Conservation (phyloP, 2,888 invertebrate genomes). For the Drosophila peninsularis region DNA sequence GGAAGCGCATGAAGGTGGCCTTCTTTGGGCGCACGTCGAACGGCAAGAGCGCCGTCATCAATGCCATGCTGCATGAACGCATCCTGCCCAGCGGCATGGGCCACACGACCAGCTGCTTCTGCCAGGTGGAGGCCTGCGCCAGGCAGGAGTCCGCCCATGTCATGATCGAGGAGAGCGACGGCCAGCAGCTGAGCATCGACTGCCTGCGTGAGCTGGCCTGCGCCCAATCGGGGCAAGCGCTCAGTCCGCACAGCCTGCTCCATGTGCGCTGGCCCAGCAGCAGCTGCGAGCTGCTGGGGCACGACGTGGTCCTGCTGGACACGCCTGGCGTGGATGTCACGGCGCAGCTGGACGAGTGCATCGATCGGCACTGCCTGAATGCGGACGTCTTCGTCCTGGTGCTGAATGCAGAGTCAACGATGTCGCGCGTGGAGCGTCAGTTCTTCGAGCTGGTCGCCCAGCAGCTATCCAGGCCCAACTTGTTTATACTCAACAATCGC, state of each 20-base stretch:
- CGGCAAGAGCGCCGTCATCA: conserved; percentile 99
- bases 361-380: conserved; percentile 99
- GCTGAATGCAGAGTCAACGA: conserved; percentile 98
- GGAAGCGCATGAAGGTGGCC: conserved; percentile 98
- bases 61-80: conserved; percentile 98
- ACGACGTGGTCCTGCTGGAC: conserved; percentile 99
- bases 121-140: conserved; percentile 93
- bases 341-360: conserved; percentile 99
- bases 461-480: conserved; percentile 98
- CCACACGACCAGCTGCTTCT: conserved; percentile 99
- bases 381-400: conserved; percentile 99
- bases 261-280: conserved; percentile 89
- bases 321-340: conserved; percentile 99
- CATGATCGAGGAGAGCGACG: conserved; percentile 91
- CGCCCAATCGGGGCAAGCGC: conserved; percentile 95
- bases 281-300: conserved; percentile 94
- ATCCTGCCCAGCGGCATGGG: conserved; percentile 99
- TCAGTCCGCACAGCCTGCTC: conserved; percentile 94
- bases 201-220: conserved; percentile 91
- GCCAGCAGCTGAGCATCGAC: conserved; percentile 86
- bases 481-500: conserved; percentile 99
- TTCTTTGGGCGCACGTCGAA: conserved; percentile 95
- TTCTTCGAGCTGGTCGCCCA: conserved; percentile 99
- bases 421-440: conserved; percentile 99
- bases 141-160: conserved; percentile 93